Evolutionary conservation across 2,797 vertebrate genomes (phyloP).

Genomic region (Labeo calbasu): DNA sequence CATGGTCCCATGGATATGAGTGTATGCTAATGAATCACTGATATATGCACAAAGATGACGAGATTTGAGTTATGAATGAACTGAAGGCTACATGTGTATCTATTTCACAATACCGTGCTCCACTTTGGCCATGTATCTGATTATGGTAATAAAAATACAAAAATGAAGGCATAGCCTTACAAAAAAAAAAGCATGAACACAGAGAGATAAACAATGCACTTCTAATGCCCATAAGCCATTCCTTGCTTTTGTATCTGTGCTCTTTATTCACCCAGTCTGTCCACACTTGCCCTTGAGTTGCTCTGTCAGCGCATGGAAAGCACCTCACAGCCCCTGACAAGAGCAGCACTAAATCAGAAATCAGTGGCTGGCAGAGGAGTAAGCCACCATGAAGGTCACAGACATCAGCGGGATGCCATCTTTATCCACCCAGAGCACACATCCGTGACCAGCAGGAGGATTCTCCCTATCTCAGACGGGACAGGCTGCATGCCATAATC

Average conservation of each 20-base stretch:
- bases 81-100: neutral
- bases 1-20: neutral
- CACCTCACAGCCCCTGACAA: conserved; percentile 91
- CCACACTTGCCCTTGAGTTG: conserved; percentile 86
- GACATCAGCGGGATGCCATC: conserved; percentile 88
- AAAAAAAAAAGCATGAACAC: neutral
- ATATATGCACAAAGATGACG: neutral
- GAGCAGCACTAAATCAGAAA: conserved; percentile 93
- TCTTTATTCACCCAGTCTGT: conserved; percentile 45
- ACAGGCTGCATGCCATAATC: conserved; percentile 68
- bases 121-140: neutral
- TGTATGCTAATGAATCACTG: conserved; percentile 4
- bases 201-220: neutral
- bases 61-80: neutral
- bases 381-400: conserved; percentile 94
- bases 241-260: conserved; percentile 43
- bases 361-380: conserved; percentile 90
- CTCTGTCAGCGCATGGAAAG: conserved; percentile 91
- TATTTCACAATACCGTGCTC: neutral
- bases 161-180: neutral
- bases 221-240: neutral
- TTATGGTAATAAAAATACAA: neutral
- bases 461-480: conserved; percentile 69
- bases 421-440: conserved; percentile 84
- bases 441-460: conserved; percentile 73